Base-by-base conservation (phyloP, 2,797 vertebrate species). In the Gambusia yucatana region DNA sequence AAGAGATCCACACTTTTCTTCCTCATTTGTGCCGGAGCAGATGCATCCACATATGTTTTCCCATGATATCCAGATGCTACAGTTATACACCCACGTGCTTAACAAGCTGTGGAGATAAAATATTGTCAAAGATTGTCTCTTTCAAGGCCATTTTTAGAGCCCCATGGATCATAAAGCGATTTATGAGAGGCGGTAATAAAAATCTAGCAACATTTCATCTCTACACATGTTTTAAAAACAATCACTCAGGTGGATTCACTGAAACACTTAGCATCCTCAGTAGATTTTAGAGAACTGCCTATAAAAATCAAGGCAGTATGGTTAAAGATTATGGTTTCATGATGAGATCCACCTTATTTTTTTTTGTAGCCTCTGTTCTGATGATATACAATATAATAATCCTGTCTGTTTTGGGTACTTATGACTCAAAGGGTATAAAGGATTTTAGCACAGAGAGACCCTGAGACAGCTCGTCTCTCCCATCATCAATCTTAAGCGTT, bases 51-150 rank as follows among this genome's bases (percentile, higher is more conserved):
- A 96, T 95, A 95, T 96, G 95, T 94, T 95, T 95, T 89, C 89
- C 89, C 82, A 82, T 79, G n/a, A 81, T 91, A 94, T 95, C 95
- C 96, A 96, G 96, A 96, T 96, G 95, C 94, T 94, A 82, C 89
- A 93, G 77, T 88, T 88, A 93, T 94, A 94, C 93, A 94, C 86
- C 93, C 95, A 93, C 93, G 93, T 94, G 96, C 95, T 95, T 94
- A 96, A 96, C 95, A 96, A 96, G 95, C 95, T 95, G 95, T 80
- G 94, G 95, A 96, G 95, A 96, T 95, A 95, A 96, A 96, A 95
- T 94, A 94, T 93, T 92, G 91, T 92, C 94, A 93, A 86, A 92
- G 93, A 94, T 93, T 47, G 92, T 91, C 91, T 93, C 89, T 86
- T 95, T 91, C 90, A 91, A 94, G 89, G 91, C 87, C 80, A 86